A percentile compares a stretch with the other conserved stretches of the same genome.
Conservation (phyloP, 2,888 invertebrate species). For the Dermolepida albohirtum region DNA sequence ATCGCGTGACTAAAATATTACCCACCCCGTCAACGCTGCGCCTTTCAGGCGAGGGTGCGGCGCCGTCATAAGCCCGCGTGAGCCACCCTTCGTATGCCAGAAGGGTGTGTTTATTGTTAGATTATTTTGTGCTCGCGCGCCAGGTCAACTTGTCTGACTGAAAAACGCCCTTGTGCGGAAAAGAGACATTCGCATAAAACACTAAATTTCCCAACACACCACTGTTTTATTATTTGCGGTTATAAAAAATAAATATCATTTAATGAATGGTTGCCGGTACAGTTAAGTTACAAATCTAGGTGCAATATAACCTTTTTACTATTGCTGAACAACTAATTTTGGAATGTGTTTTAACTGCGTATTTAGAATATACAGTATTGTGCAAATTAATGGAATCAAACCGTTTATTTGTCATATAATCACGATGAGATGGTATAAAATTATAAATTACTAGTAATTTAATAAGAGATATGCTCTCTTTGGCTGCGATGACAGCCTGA, state of each 20-base stretch:
- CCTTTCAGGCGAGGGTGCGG: conserved; percentile 64
- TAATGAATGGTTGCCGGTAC: not conserved
- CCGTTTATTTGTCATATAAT: no score
- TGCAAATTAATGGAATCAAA: no score
- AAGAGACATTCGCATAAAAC: conserved; percentile 21
- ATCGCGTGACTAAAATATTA: conserved; percentile 52
- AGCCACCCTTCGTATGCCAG: conserved; percentile 31
- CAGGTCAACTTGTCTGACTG: conserved; percentile 27
- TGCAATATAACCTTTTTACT: conserved; percentile 6
- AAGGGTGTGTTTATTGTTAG: conserved; percentile 44
- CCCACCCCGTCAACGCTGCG: conserved; percentile 49
- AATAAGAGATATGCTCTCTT: no score
- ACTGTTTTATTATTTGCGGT: conserved; percentile 20
- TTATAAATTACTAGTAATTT: no score
- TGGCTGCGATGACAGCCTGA: no score
- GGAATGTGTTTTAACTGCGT: no score
- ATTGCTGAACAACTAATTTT: no score
- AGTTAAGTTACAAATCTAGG: not conserved
- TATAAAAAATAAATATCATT: conserved; percentile 26
- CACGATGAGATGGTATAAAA: no score
- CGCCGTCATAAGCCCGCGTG: conserved; percentile 44
- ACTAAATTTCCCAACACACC: conserved; percentile 12
- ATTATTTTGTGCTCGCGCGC: conserved; percentile 40
- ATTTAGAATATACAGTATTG: no score
- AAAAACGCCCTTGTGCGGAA: conserved; percentile 32